Conservation (phyloP, 2,888 invertebrate genomes). For the Clivina fossor region DNA sequence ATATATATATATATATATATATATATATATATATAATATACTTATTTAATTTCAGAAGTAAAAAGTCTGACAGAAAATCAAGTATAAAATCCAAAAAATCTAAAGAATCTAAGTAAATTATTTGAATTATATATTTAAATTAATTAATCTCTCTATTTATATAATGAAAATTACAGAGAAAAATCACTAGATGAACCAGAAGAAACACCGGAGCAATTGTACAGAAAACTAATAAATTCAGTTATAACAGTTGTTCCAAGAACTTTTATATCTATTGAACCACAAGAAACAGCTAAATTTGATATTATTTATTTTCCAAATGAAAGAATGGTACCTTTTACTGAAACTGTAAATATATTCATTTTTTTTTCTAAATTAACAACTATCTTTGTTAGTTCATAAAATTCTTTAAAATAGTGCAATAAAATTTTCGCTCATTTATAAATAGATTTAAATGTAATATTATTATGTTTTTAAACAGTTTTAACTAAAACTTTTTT, state of each 20-base stretch:
- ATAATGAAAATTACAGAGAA: no score
- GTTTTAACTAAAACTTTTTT: background rate
- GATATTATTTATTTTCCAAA: constrained; percentile 50
- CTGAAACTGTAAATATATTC: constrained; percentile 47
- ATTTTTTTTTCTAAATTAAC: background rate
- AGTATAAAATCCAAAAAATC: background rate
- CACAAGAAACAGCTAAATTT: constrained; percentile 48
- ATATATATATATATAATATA: background rate
- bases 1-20: no score
- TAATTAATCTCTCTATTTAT: background rate
- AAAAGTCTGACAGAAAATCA: constrained; percentile 1
- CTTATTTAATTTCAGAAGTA: background rate
- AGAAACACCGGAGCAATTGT: constrained; percentile 22
- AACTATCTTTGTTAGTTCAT: background rate
- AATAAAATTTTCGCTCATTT: no score
- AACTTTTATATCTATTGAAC: constrained; percentile 44
- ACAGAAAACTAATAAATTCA: constrained; percentile 38
- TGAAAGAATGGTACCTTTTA: constrained; percentile 47
- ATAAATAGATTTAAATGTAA: no score
- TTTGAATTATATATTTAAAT: background rate
- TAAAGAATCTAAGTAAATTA: background rate
- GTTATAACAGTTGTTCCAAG: constrained; percentile 47
- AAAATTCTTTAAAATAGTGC: no score
- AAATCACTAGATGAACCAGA: constrained; percentile 1
- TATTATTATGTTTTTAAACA: constrained; percentile 3